These are phyloP conservation scores for Sminthurinus aureus DNA, from an alignment of 2,888 invertebrate species.

Conservation along the genomic window DNA sequence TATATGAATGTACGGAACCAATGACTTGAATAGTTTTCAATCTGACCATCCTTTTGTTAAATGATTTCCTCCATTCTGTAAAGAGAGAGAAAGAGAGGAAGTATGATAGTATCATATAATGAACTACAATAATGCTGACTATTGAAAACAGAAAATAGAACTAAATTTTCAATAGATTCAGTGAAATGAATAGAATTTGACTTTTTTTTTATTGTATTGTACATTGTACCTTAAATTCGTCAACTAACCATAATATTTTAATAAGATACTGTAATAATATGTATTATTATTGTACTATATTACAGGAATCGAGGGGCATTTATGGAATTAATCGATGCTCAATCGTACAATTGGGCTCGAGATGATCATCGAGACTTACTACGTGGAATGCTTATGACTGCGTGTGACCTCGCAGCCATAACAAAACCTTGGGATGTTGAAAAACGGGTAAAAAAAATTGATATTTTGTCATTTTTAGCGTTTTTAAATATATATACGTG, in stretches of 20 bases:
- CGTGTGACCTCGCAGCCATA: constrained; percentile 92
- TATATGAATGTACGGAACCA: not conserved
- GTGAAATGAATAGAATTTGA: not conserved
- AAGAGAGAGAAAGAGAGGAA: too few species aligned
- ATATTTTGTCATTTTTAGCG: not conserved
- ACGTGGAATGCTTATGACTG: constrained; percentile 94
- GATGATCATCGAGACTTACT: constrained; percentile 82
- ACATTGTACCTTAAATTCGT: too few species aligned
- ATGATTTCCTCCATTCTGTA: too few species aligned
- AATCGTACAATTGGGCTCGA: constrained; percentile 72
- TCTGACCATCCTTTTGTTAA: constrained; percentile 47
- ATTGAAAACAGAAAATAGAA: too few species aligned
- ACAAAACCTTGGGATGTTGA: constrained; percentile 95
- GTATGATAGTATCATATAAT: too few species aligned
- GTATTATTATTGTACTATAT: constrained; percentile 49
- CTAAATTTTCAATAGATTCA: not conserved
- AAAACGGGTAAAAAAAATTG: constrained; percentile 69
- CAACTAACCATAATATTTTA: too few species aligned
- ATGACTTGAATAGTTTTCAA: constrained; percentile 58
- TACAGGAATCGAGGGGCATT: constrained; percentile 86
- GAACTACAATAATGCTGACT: too few species aligned
- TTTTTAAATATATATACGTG: not conserved
- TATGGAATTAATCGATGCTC: constrained; percentile 73
- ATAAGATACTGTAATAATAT: not conserved
- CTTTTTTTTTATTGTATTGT: not conserved